Conservation (phyloP, 2,797 vertebrate species). For the Scomberomorus guttatus region DNA sequence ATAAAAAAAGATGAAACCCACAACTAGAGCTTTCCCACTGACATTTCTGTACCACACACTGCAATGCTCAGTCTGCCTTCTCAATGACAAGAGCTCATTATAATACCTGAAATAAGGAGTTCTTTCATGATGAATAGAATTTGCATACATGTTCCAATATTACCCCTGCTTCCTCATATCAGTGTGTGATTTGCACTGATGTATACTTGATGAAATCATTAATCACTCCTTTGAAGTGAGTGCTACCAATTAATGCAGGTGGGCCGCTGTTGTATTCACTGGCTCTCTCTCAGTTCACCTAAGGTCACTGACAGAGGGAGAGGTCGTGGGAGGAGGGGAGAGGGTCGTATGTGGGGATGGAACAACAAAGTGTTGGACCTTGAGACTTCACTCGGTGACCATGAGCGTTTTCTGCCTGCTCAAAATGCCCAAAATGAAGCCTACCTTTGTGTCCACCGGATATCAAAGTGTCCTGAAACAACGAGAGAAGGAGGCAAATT, state of each 20-base stretch:
- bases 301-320: conserved; percentile 57
- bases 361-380: conserved; percentile 61
- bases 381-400: conserved; percentile 35
- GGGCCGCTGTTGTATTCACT: conserved; percentile 71
- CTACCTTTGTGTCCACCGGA: conserved; percentile 4
- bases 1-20: conserved; percentile 22
- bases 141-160: conserved; percentile 60
- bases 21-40: conserved; percentile 39
- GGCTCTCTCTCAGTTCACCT: conserved; percentile 55
- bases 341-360: conserved; percentile 36
- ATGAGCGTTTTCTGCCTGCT: conserved; percentile 19
- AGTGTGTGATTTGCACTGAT: conserved; percentile 67
- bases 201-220: conserved; percentile 81
- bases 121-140: conserved; percentile 62
- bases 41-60: conserved; percentile 33
- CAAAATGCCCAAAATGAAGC: conserved; percentile 28
- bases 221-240: conserved; percentile 78
- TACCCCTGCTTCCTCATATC: conserved; percentile 59
- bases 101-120: conserved; percentile 57
- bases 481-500: conserved; percentile 12
- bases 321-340: conserved; percentile 64
- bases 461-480: conserved; percentile 32
- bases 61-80: conserved; percentile 14
- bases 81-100: conserved; percentile 51
- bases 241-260: conserved; percentile 78